phyloP scores from a whole-genome alignment of 2,888 invertebrate species.

The Papilio demoleus region DNA sequence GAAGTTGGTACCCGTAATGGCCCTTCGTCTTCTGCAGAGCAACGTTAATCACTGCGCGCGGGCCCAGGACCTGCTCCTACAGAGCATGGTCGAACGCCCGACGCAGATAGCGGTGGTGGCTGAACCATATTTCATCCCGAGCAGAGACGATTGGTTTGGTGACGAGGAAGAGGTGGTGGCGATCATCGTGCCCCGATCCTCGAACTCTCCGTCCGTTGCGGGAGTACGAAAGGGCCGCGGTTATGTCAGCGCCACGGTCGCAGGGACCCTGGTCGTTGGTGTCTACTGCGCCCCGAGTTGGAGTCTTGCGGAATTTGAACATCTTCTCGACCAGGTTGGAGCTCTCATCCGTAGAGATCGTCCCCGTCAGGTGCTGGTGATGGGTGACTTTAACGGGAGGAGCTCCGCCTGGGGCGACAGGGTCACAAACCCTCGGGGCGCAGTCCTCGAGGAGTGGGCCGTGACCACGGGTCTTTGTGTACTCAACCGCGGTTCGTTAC shows the following conservation, averaged over 20 bases:
- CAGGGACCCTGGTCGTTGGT: constrained; percentile 36
- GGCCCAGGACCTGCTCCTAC: constrained; percentile 42
- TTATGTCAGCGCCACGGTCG: constrained; percentile 7
- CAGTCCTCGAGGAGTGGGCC: constrained; percentile 38
- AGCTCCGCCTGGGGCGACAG: constrained; percentile 44
- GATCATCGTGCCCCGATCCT: neutral
- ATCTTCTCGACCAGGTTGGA: constrained; percentile 34
- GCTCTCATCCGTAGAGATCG: constrained; percentile 19
- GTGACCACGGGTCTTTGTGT: too few relatives aligned
- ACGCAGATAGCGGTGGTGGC: constrained; percentile 33
- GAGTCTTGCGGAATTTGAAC: constrained; percentile 44
- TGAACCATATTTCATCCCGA: constrained; percentile 38
- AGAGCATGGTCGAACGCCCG: constrained; percentile 40
- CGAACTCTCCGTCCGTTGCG: neutral
- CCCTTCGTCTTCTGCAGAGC: constrained; percentile 37
- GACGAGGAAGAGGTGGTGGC: constrained; percentile 20
- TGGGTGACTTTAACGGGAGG: constrained; percentile 45
- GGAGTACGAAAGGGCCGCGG: neutral
- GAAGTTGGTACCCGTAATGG: constrained; percentile 4
- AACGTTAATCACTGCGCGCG: constrained; percentile 42
- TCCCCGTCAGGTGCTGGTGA: constrained; percentile 13
- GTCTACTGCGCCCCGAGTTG: constrained; percentile 47
- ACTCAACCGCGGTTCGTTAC: too few relatives aligned
- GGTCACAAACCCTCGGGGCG: constrained; percentile 40
- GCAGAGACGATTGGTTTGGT: constrained; percentile 8